These are phyloP conservation scores for Danio albolineatus DNA, from an alignment of 2,797 vertebrate species.

Conservation along the genomic window DNA sequence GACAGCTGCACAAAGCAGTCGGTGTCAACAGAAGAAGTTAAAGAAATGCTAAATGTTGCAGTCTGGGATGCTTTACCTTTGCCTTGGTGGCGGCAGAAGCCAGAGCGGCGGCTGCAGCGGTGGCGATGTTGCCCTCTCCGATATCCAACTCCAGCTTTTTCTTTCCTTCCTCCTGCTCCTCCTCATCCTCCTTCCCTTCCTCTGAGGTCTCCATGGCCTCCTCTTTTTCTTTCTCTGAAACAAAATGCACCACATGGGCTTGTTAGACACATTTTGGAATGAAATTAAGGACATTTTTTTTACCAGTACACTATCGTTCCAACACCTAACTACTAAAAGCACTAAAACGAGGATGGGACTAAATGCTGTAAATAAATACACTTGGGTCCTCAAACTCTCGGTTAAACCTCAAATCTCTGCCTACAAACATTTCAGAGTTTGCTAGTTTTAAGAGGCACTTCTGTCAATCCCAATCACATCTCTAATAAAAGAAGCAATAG, in stretches of 20 bases:
- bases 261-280: not conserved
- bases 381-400: too few species aligned
- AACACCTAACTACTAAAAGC: too few species aligned
- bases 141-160: constrained; percentile 93
- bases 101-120: constrained; percentile 93
- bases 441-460: too few species aligned
- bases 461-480: too few species aligned
- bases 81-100: constrained; percentile 98
- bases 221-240: constrained; percentile 84
- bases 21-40: constrained; percentile 6
- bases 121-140: constrained; percentile 95
- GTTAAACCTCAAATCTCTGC: too few species aligned
- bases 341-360: too few species aligned
- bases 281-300: too few species aligned
- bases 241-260: not conserved
- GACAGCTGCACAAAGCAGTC: not conserved
- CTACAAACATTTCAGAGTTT: too few species aligned
- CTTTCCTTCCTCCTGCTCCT: constrained; percentile 81
- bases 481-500: too few species aligned
- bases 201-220: constrained; percentile 86
- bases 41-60: not conserved
- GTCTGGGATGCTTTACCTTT: constrained; percentile 81
- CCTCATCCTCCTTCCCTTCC: constrained; percentile 83
- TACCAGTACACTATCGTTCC: too few species aligned
- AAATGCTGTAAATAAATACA: too few species aligned